Conservation (phyloP, 92 coral and sea anemone genomes). For the Phymanthus crucifer region DNA sequence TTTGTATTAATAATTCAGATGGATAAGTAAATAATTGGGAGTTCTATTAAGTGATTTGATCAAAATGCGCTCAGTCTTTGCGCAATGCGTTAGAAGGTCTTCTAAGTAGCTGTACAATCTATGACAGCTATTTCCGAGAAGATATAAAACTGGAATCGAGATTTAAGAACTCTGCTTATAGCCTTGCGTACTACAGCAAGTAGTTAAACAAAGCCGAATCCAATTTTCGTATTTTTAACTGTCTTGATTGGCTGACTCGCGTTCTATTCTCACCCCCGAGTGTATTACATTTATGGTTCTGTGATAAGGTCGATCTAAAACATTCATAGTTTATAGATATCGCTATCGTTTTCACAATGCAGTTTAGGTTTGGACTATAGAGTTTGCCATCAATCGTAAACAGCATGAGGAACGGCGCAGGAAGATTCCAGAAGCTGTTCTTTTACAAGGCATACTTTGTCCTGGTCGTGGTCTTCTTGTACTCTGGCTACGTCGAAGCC, state of each 20-base stretch:
- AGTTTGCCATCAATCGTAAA: background rate
- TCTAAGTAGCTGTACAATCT: constrained; percentile 1
- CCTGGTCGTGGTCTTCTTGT: background rate
- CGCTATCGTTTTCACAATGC: background rate
- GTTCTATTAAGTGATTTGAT: constrained; percentile 26
- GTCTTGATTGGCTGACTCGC: constrained; percentile 18
- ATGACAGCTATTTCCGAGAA: constrained; percentile 31
- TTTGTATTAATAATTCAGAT: constrained; percentile 21
- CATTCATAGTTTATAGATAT: background rate
- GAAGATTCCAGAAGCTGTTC: background rate
- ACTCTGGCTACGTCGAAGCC: background rate
- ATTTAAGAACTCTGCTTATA: constrained; percentile 16
- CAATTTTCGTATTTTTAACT: background rate
- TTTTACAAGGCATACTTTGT: background rate
- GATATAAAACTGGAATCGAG: constrained; percentile 16
- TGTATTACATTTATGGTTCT: background rate
- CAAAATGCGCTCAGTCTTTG: constrained; percentile 12
- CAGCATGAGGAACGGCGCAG: background rate
- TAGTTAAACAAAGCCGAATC: constrained; percentile 27
- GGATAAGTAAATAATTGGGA: constrained; percentile 13
- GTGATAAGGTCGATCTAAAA: background rate
- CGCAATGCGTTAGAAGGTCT: background rate
- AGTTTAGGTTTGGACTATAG: background rate
- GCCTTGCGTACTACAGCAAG: background rate
- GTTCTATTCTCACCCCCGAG: background rate